Base-by-base conservation (phyloP, 30 jellyfish, hydroid and myxozoan species). In the Cassiopea xamachana region DNA sequence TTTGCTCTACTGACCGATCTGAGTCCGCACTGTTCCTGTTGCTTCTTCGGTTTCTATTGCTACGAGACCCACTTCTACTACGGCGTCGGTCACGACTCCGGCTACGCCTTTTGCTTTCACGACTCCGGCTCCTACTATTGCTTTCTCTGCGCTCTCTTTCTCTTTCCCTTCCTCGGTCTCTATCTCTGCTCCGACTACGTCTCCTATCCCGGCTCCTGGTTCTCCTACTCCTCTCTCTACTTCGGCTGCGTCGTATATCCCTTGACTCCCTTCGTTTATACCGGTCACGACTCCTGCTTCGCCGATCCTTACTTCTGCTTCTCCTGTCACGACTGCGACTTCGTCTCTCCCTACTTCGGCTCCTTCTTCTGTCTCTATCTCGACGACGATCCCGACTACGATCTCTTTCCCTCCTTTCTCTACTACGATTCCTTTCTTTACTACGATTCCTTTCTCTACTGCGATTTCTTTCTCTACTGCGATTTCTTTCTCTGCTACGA, bases 181-280 rank as follows among this genome's bases (percentile, higher is more conserved):
- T 62, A 45, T 93, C 98, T 44, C 94, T 94, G 46, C 98, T 88
- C 27, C 89, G 87, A 60, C 96, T 92, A 48, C 98, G 81, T 48
- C 94, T 73, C 27, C 96, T 83, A 45, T 88, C 97, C 51, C 97
- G 64, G 69, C 97, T 86, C 44, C 93, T 60, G 81, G 92, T 74
- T 17, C 94, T 43, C 18, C 90, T 81, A 17, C 92, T 46, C 69
- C 71, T 58, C 17, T 93, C 97, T 62, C 97, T 76, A 79, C 97
- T 88, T 48, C 94, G 48, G 55, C 94, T 78, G 43, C 94, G 76
- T 8, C 80, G 49, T 49, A 88, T 19, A 5, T 82, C 92, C 16
- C 97, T 62, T 10, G 89, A 73, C n/a, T 85, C 69, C 81, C 92
- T 43, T 74, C 85, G 77, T 67, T 92, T 79, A 13, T 77, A 18